These are phyloP conservation scores for Scleropages formosus DNA, from an alignment of 2,797 vertebrate species.

Conservation along the genomic window DNA sequence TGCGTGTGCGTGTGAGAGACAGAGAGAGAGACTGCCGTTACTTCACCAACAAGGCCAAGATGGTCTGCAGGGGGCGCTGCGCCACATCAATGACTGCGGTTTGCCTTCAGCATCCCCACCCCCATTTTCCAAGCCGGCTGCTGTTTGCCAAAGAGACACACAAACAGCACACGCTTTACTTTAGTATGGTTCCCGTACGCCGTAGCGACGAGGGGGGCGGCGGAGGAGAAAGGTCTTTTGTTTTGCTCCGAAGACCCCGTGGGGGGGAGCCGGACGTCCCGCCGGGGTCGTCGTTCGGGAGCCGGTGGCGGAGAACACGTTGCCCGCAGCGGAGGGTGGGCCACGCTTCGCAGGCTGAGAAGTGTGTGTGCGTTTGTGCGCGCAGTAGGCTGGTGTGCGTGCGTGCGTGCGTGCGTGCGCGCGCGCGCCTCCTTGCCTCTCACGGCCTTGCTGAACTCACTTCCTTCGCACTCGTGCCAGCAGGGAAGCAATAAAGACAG, in stretches of 20 bases:
- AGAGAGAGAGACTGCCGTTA: too few relatives aligned
- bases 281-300: constrained; percentile 9
- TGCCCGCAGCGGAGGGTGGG: not conserved
- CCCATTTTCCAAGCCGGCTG: too few relatives aligned
- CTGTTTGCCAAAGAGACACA: too few relatives aligned
- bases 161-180: constrained; percentile 47
- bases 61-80: not conserved
- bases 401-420: constrained; percentile 50
- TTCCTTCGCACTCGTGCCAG: constrained; percentile 57
- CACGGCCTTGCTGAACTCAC: constrained; percentile 34
- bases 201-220: constrained; percentile 31
- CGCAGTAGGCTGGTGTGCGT: not conserved
- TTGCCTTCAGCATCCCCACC: constrained; percentile 41
- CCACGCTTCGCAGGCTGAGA: not conserved
- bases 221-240: constrained; percentile 62
- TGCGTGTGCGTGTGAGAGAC: too few relatives aligned
- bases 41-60: too few relatives aligned
- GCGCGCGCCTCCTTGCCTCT: constrained; percentile 51
- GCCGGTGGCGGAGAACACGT: not conserved
- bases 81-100: not conserved
- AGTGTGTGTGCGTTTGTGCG: constrained; percentile 39
- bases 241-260: constrained; percentile 55
- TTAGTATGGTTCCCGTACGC: constrained; percentile 41
- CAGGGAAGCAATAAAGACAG: constrained; percentile 73
- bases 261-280: not conserved